Evolutionary conservation across 2,797 vertebrate species (phyloP).

Genomic region (Pseudochirops cupreus): DNA sequence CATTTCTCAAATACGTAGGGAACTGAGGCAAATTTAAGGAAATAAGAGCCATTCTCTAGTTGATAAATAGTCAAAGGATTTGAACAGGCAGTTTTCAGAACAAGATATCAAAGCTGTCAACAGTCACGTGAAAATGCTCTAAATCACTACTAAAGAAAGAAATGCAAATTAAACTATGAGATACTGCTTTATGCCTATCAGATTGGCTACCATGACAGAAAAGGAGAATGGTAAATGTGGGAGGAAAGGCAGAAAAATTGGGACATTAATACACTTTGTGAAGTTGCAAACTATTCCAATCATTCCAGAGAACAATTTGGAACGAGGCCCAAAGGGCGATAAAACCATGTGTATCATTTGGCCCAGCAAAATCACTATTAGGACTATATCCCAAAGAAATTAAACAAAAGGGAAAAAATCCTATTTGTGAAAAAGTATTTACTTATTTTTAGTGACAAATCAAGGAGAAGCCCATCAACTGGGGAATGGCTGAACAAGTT

Average conservation of each 20-base stretch:
- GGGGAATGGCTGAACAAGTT: not conserved
- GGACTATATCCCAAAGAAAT: not conserved
- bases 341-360: not conserved
- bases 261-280: not conserved
- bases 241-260: not conserved
- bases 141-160: no score
- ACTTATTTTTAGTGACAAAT: not conserved
- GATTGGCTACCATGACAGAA: not conserved
- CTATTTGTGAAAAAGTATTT: not conserved
- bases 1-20: no score
- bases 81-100: no score
- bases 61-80: no score
- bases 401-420: not conserved
- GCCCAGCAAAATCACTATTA: not conserved
- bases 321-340: not conserved
- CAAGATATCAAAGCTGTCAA: no score
- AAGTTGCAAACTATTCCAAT: not conserved
- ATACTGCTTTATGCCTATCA: not conserved
- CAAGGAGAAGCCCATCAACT: not conserved
- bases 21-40: no score
- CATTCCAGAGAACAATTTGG: not conserved
- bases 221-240: not conserved
- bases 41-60: no score
- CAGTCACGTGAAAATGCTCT: no score
- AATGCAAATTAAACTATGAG: not conserved